Percentiles rank a stretch among this genome's conserved stretches.
Evolutionary conservation across 2,797 vertebrate genomes (phyloP).

Genomic region (Poecilia picta): DNA sequence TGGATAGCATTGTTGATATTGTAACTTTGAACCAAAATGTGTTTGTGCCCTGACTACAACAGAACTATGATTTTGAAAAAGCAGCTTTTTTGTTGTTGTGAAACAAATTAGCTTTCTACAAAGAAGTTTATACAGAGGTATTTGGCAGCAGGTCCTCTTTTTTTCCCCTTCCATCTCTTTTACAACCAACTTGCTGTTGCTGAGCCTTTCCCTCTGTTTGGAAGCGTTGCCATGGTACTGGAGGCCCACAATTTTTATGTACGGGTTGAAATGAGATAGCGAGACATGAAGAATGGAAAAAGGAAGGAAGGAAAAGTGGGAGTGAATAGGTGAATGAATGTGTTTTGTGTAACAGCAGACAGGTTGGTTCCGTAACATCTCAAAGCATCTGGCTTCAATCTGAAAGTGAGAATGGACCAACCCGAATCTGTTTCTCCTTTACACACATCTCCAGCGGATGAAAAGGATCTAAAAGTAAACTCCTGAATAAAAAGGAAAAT

Average conservation of each 20-base stretch:
- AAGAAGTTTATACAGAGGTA: slow-evolving; percentile 60
- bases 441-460: slow-evolving; percentile 26
- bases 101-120: slow-evolving; percentile 49
- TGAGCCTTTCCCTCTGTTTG: slow-evolving; percentile 72
- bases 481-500: not conserved
- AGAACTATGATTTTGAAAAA: slow-evolving; percentile 46
- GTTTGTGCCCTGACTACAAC: slow-evolving; percentile 20
- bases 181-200: slow-evolving; percentile 75
- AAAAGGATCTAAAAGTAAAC: slow-evolving; percentile 36
- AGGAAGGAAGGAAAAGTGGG: slow-evolving; percentile 36
- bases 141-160: slow-evolving; percentile 64
- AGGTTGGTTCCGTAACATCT: slow-evolving; percentile 78
- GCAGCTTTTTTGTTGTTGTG: slow-evolving; percentile 40
- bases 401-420: slow-evolving; percentile 51
- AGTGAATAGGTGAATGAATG: slow-evolving; percentile 52
- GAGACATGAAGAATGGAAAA: slow-evolving; percentile 36
- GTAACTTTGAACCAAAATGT: slow-evolving; percentile 34
- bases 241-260: slow-evolving; percentile 73
- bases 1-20: slow-evolving; percentile 45
- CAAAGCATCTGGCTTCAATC: slow-evolving; percentile 81
- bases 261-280: slow-evolving; percentile 55
- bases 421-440: slow-evolving; percentile 20
- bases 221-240: slow-evolving; percentile 68
- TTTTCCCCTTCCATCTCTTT: slow-evolving; percentile 43
- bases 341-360: slow-evolving; percentile 60